Conservation (phyloP, 2,113 vertebrate species). For the Tychaedon coryphoeus region DNA sequence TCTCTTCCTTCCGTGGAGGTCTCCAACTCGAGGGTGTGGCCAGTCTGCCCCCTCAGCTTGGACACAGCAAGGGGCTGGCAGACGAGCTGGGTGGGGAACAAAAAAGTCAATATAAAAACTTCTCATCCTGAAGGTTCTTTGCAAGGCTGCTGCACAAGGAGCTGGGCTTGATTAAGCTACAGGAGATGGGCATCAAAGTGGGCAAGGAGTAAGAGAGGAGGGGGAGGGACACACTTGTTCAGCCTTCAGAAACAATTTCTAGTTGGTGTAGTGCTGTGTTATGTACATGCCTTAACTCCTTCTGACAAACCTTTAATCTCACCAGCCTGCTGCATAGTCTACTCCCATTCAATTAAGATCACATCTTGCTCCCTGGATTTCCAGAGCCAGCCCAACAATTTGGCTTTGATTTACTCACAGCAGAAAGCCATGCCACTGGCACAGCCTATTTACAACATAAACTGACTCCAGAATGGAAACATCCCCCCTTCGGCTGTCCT, state of each 20-base stretch:
- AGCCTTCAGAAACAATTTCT: neutral
- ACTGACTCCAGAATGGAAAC: neutral
- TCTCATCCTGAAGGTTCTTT: neutral
- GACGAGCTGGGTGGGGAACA: neutral
- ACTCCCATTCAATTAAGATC: neutral
- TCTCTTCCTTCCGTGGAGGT: neutral
- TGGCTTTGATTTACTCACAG: neutral
- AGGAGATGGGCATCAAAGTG: neutral
- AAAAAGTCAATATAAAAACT: neutral
- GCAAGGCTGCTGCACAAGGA: neutral
- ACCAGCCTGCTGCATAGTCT: neutral
- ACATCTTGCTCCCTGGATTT: neutral
- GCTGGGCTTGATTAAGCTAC: neutral
- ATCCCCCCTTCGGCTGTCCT: neutral
- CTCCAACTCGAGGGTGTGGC: neutral
- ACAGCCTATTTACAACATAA: neutral
- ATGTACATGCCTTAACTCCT: neutral
- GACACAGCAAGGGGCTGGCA: neutral
- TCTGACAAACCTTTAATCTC: neutral
- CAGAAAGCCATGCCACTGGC: neutral
- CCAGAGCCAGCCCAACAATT: neutral
- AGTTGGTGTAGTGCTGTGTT: neutral
- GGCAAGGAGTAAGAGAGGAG: neutral
- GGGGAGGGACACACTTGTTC: neutral
- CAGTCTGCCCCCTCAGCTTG: neutral